phyloP scores from a whole-genome alignment of 2,888 invertebrate species.

The Herminia tarsipennalis region DNA sequence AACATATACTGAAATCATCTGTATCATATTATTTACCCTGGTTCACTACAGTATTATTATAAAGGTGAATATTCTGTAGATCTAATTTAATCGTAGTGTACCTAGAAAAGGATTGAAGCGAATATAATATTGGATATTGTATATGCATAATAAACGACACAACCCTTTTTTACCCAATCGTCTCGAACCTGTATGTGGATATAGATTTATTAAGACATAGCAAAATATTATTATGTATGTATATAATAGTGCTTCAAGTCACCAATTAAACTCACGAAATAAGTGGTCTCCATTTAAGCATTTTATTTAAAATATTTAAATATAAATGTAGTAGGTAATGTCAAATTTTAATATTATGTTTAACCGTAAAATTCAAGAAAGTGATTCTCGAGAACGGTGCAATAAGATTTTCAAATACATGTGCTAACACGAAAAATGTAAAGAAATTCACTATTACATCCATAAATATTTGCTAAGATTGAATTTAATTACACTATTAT shows the following conservation, averaged over 20 bases:
- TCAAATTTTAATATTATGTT: conserved; percentile 48
- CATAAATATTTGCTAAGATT: conserved; percentile 75
- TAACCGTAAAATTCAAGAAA: conserved; percentile 57
- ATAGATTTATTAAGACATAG: conserved; percentile 55
- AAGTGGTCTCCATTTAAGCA: conserved; percentile 41
- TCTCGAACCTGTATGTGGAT: conserved; percentile 68
- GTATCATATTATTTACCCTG: conserved; percentile 67
- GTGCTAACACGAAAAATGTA: conserved; percentile 74
- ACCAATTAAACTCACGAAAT: conserved; percentile 38
- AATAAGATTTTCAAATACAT: conserved; percentile 65
- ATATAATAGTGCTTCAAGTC: conserved; percentile 41
- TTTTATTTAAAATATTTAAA: conserved; percentile 47
- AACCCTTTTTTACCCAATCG: conserved; percentile 81
- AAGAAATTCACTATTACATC: conserved; percentile 74
- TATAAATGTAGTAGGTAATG: conserved; percentile 38
- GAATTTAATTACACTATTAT: conserved; percentile 74
- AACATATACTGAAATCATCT: conserved; percentile 48
- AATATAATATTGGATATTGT: conserved; percentile 68
- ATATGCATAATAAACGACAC: conserved; percentile 81
- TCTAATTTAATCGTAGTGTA: conserved; percentile 49
- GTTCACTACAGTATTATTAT: conserved; percentile 59
- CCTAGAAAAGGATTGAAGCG: conserved; percentile 59
- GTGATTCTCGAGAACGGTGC: conserved; percentile 70
- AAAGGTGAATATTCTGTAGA: conserved; percentile 46
- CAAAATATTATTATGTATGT: conserved; percentile 54